Conservation (phyloP, 1,140 invertebrate species). For the Ruditapes philippinarum region DNA sequence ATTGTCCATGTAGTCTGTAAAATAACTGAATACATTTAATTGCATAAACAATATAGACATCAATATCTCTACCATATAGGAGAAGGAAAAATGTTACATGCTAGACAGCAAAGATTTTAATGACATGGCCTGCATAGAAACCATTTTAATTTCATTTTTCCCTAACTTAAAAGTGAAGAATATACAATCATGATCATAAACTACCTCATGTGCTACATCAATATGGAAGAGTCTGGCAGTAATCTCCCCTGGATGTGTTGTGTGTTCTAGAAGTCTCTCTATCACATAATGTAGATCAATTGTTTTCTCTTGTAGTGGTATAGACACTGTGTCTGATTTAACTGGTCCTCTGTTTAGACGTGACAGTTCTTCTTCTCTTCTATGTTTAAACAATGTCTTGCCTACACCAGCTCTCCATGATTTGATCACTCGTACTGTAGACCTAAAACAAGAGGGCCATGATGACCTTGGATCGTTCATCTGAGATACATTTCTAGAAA, state of each 20-base stretch:
- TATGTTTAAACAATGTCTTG: conserved; percentile 79
- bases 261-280: conserved; percentile 70
- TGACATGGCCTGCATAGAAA: too few relatives aligned
- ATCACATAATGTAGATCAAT: conserved; percentile 70
- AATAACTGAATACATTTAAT: too few relatives aligned
- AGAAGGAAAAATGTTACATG: too few relatives aligned
- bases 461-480: too few relatives aligned
- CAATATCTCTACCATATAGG: too few relatives aligned
- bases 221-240: conserved; percentile 80
- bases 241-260: conserved; percentile 59
- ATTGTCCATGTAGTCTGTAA: too few relatives aligned
- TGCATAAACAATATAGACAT: too few relatives aligned
- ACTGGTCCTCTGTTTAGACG: neutral
- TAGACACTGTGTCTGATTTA: conserved; percentile 55
- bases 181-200: too few relatives aligned
- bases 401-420: conserved; percentile 82
- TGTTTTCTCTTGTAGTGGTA: conserved; percentile 77
- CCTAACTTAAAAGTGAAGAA: too few relatives aligned
- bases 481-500: too few relatives aligned
- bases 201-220: conserved; percentile 82
- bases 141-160: too few relatives aligned
- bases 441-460: conserved; percentile 54
- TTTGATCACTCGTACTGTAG: conserved; percentile 78
- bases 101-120: too few relatives aligned
- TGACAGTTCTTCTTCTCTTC: conserved; percentile 54